Conservation (phyloP, 2,888 invertebrate genomes). For the Therioaphis trifolii region DNA sequence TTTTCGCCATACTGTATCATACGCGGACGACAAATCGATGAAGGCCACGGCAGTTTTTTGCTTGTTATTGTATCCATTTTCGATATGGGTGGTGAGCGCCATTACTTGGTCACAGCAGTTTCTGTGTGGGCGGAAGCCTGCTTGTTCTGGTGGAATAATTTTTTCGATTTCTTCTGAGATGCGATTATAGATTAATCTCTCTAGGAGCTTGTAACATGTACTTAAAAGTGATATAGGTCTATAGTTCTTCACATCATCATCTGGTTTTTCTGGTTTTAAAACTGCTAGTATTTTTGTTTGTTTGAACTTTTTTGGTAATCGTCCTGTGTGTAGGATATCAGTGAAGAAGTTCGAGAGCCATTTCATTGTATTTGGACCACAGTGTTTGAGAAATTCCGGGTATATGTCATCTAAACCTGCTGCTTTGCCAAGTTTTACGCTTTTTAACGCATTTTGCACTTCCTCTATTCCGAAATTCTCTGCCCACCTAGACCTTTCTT, state of each 20-base stretch:
- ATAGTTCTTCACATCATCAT: background rate
- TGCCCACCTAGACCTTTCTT: background rate
- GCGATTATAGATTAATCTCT: slow-evolving; percentile 25
- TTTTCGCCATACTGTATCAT: slow-evolving; percentile 22
- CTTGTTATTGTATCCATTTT: slow-evolving; percentile 25
- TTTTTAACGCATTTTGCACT: background rate
- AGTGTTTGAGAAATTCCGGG: slow-evolving; percentile 1
- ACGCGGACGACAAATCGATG: background rate
- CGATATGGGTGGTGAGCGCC: slow-evolving; percentile 9
- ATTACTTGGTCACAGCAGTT: slow-evolving; percentile 31
- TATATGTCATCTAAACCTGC: slow-evolving; percentile 4
- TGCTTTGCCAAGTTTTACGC: background rate
- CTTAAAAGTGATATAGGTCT: slow-evolving; percentile 32
- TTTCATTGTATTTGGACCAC: background rate
- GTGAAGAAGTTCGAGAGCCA: background rate
- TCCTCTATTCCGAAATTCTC: background rate
- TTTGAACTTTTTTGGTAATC: slow-evolving; percentile 6
- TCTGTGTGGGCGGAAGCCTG: slow-evolving; percentile 12
- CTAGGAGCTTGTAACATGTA: slow-evolving; percentile 1
- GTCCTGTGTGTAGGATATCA: background rate
- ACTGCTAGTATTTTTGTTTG: slow-evolving; percentile 8
- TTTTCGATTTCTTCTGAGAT: background rate
- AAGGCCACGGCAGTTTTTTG: slow-evolving; percentile 26
- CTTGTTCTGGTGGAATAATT: background rate
- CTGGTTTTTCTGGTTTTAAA: background rate